These are phyloP conservation scores for Parapsyche elsis DNA, from an alignment of 1,140 invertebrate genomes.

Conservation along the genomic window DNA sequence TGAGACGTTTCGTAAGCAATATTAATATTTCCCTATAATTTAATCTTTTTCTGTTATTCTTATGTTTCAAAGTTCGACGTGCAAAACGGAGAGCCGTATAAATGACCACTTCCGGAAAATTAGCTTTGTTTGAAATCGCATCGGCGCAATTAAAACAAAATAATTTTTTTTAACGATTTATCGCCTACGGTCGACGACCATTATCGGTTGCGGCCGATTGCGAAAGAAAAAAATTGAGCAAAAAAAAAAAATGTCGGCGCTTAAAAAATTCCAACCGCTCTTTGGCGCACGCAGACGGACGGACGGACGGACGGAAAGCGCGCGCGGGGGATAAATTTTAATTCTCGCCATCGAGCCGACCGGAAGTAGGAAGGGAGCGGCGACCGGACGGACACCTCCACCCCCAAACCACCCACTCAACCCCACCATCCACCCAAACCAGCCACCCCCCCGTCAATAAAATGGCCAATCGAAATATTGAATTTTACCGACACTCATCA, in stretches of 20 bases:
- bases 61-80: too few species aligned
- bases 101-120: too few species aligned
- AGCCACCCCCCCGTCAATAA: slow-evolving; percentile 67
- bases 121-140: too few species aligned
- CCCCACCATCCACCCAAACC: slow-evolving; percentile 63
- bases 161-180: too few species aligned
- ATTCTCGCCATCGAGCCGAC: not conserved
- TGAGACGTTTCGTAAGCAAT: too few species aligned
- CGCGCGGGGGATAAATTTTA: slow-evolving; percentile 12
- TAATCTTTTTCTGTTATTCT: too few species aligned
- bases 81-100: too few species aligned
- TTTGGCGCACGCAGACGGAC: too few species aligned
- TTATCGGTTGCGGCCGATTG: too few species aligned
- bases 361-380: not conserved
- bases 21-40: too few species aligned
- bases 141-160: too few species aligned
- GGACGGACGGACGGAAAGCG: not conserved
- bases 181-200: too few species aligned
- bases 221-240: not conserved
- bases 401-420: slow-evolving; percentile 49
- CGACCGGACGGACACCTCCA: slow-evolving; percentile 1
- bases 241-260: not conserved
- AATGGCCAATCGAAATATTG: slow-evolving; percentile 67
- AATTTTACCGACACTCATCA: slow-evolving; percentile 60
- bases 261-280: not conserved